Evolutionary conservation across 1,140 invertebrate species (phyloP).

Genomic region (Zaprionus camerounensis): DNA sequence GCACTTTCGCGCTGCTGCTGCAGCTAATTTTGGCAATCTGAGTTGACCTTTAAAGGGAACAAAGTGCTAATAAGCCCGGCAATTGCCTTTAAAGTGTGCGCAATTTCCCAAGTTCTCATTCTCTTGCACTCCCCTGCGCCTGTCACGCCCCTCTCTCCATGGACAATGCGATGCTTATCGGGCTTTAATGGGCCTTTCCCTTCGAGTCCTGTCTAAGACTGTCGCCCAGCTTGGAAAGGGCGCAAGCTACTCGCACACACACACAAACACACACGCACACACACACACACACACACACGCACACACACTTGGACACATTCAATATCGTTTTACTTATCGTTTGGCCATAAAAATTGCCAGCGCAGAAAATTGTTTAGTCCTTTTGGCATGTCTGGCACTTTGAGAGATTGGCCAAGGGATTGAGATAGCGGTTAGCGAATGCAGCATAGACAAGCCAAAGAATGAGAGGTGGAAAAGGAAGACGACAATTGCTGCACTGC

Average conservation of each 20-base stretch:
- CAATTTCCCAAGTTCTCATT: neutral
- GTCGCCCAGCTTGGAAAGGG: conserved; percentile 35
- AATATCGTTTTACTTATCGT: conserved; percentile 82
- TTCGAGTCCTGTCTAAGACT: neutral
- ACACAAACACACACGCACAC: conserved; percentile 11
- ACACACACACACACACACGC: conserved; percentile 38
- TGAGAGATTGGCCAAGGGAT: conserved; percentile 73
- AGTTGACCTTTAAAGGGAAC: conserved; percentile 49
- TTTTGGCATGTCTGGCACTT: conserved; percentile 80
- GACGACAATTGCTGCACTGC: conserved; percentile 12
- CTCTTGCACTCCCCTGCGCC: neutral
- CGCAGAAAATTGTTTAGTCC: conserved; percentile 82
- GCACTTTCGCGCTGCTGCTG: conserved; percentile 57
- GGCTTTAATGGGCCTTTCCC: conserved; percentile 62
- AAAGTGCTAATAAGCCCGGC: conserved; percentile 66
- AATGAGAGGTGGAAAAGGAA: conserved; percentile 16
- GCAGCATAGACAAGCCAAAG: neutral
- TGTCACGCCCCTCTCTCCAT: conserved; percentile 3
- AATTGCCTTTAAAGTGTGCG: conserved; percentile 56
- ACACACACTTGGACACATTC: conserved; percentile 54
- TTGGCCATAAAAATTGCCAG: conserved; percentile 81
- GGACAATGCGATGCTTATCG: conserved; percentile 75
- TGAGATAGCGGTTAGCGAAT: conserved; percentile 18
- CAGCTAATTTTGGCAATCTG: conserved; percentile 63
- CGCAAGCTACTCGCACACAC: conserved; percentile 6